Percentiles rank a stretch among this genome's conserved stretches.
Conservation (phyloP, 2,797 vertebrate genomes). For the Pelochelys cantorii region DNA sequence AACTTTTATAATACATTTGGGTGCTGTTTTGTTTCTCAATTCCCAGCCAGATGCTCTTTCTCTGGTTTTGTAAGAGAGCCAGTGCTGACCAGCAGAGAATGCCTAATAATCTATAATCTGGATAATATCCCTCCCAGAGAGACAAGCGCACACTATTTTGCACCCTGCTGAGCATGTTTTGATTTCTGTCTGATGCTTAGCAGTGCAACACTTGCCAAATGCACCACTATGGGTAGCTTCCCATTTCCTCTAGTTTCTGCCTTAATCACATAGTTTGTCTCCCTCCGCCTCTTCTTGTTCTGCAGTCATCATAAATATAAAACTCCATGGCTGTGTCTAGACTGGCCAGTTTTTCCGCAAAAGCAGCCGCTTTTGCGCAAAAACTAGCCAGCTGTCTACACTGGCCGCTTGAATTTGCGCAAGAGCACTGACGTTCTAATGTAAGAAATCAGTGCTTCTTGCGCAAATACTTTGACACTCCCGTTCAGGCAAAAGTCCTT, state of each 20-base stretch:
- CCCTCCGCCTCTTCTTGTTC: constrained; percentile 23
- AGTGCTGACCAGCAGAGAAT: constrained; percentile 38
- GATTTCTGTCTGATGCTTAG: constrained; percentile 38
- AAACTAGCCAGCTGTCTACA: too few species aligned
- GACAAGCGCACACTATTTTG: constrained; percentile 41
- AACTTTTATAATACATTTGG: background rate
- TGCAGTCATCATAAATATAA: constrained; percentile 4
- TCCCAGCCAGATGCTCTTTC: constrained; percentile 30
- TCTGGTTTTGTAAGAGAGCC: background rate
- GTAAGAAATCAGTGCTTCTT: too few species aligned
- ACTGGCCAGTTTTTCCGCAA: too few species aligned
- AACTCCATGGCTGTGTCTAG: too few species aligned
- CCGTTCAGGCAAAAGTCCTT: too few species aligned
- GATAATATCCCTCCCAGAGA: constrained; percentile 48
- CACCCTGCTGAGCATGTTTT: constrained; percentile 53
- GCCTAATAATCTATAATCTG: constrained; percentile 47
- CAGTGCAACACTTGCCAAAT: constrained; percentile 24
- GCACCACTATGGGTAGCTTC: background rate
- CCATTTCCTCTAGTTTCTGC: constrained; percentile 22
- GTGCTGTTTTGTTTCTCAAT: background rate
- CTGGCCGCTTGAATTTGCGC: too few species aligned
- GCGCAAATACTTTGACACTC: too few species aligned
- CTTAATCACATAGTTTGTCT: background rate
- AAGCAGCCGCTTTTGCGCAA: too few species aligned
- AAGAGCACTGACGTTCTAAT: too few species aligned